phyloP scores from a whole-genome alignment of 2,113 vertebrate genomes.

The Chrysochloris asiatica region DNA sequence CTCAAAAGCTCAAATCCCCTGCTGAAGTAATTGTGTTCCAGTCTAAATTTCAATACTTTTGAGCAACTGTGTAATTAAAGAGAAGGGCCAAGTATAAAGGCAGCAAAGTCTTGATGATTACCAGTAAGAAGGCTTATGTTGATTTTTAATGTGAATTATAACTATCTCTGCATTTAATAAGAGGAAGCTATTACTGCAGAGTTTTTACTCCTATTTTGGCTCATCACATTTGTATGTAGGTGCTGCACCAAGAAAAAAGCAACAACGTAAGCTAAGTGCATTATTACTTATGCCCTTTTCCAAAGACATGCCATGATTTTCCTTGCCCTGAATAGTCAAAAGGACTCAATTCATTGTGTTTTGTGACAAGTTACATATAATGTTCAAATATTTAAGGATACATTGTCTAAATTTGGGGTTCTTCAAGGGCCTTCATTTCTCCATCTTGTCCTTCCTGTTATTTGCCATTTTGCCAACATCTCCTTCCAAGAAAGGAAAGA shows the following conservation, averaged over 20 bases:
- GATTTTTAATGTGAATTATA: constrained; percentile 16
- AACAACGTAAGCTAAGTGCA: not conserved
- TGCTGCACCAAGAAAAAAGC: not conserved
- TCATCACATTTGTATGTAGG: constrained; percentile 40
- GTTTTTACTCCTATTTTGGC: not conserved
- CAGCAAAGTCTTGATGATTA: not conserved
- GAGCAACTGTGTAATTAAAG: constrained; percentile 13
- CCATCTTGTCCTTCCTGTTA: not conserved
- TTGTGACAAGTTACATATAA: not conserved
- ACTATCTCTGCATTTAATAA: constrained; percentile 48
- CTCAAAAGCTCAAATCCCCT: not conserved
- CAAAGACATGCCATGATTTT: not conserved
- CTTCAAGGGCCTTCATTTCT: not conserved
- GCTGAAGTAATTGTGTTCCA: not conserved
- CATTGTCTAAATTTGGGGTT: not conserved
- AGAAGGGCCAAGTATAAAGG: not conserved
- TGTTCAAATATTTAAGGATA: not conserved
- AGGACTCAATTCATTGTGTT: not conserved
- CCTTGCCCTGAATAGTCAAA: not conserved
- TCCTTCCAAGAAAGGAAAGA: not conserved
- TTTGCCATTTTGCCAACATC: not conserved
- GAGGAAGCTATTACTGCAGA: constrained; percentile 2
- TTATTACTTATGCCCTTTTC: not conserved
- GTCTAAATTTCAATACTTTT: not conserved
- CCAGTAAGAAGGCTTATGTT: fast-evolving